Evolutionary conservation across 2,113 vertebrate species (phyloP).

Genomic region (Bubo blakistoni): DNA sequence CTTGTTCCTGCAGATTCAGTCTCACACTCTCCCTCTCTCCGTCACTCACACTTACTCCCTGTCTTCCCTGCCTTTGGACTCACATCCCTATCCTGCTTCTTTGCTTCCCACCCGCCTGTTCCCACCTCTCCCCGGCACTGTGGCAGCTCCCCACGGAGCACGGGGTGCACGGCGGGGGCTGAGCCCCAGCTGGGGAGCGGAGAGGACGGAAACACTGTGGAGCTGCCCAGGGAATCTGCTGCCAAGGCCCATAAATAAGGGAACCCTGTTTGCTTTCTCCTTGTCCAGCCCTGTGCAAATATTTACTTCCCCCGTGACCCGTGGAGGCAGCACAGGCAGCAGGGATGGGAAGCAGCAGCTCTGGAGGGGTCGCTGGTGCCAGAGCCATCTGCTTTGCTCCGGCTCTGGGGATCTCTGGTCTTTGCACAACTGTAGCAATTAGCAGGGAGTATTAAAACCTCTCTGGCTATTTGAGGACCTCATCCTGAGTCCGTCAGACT

Average conservation of each 20-base stretch:
- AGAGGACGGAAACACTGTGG: rapidly evolving
- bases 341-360: neutral
- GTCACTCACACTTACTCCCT: neutral
- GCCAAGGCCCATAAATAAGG: constrained; percentile 62
- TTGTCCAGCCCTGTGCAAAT: constrained; percentile 51
- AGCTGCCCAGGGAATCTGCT: neutral
- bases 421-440: neutral
- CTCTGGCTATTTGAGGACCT: neutral
- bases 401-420: neutral
- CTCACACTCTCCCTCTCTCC: neutral
- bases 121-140: rapidly evolving
- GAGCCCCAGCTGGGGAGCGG: neutral
- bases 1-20: neutral
- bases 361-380: neutral
- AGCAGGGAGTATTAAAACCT: neutral
- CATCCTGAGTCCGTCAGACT: rapidly evolving
- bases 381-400: neutral
- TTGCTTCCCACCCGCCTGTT: neutral
- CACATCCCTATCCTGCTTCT: neutral
- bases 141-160: neutral
- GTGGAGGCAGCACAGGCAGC: neutral
- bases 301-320: constrained; percentile 57
- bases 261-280: constrained; percentile 62
- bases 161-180: rapidly evolving
- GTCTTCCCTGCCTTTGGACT: neutral